Evolutionary conservation across 1,140 invertebrate species (phyloP).

Genomic region (Drosophila subpulchrella): DNA sequence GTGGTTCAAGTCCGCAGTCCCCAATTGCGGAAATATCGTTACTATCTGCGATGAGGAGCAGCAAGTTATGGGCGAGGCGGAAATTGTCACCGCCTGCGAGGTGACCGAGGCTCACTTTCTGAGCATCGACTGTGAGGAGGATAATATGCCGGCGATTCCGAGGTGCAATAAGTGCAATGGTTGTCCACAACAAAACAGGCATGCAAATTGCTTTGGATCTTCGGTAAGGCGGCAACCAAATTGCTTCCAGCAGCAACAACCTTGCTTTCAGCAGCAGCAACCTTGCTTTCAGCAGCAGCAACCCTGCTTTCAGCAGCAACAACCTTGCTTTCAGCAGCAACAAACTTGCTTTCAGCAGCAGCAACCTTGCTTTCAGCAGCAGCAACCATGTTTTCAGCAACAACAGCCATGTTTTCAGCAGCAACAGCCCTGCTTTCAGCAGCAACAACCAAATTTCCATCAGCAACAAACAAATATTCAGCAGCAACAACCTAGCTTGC

Average conservation of each 20-base stretch:
- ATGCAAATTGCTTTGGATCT: not conserved
- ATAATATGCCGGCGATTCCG: not conserved
- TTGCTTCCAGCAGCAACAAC: not conserved
- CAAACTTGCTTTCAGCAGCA: not conserved
- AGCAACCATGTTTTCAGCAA: not conserved
- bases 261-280: not conserved
- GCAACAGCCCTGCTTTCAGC: not conserved
- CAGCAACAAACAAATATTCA: not conserved
- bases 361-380: not conserved
- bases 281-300: conserved; percentile 2
- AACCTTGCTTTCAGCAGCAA: conserved; percentile 9
- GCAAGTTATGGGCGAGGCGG: not conserved
- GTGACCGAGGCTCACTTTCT: conserved; percentile 57
- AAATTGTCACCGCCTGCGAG: conserved; percentile 47
- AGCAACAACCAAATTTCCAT: not conserved
- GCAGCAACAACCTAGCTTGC: conserved; percentile 3
- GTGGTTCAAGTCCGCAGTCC: conserved; percentile 21
- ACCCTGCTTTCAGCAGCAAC: conserved; percentile 2
- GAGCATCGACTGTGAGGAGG: conserved; percentile 11
- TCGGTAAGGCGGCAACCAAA: not conserved
- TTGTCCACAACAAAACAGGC: conserved; percentile 1
- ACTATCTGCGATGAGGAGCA: conserved; percentile 14
- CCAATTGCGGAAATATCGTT: conserved; percentile 9
- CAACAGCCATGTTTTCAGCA: not conserved
- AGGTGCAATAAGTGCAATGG: conserved; percentile 4